Base-by-base conservation (phyloP, 2,888 invertebrate species). In the Drosophila nr. fundita region DNA sequence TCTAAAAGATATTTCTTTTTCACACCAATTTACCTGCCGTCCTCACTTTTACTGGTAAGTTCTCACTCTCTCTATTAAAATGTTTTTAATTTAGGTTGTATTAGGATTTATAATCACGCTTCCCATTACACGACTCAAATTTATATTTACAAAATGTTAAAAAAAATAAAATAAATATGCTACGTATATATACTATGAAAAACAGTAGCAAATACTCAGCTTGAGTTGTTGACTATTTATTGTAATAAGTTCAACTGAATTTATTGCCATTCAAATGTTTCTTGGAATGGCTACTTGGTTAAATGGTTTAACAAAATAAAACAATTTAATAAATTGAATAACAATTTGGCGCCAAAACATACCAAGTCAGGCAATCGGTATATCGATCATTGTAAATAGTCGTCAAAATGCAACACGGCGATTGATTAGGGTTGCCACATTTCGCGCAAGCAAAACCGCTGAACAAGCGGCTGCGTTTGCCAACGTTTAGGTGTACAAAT, bases 401-500 rank as follows among this genome's bases (percentile, higher is more conserved):
- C 24, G 4, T 0, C 2, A 4, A 40, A 70, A 65, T 72, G 21
- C 80, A 76, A 58, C 67, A 11, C 40, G 1, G 62, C 45, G 24
- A 34, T 0, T n/a, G 50, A 53, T 58, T 53, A 77, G 77, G 60
- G 77, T 57, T 79, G 69, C 48, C 72, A 34, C 24, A 29, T 18
- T 53, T 32, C 6, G 36, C 34, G 11, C 11, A 29, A 5, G 15
- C 57, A 63, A 58, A 61, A 65, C 64, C 69, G 73, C 69, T 69
- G 69, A 69, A 10, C 63, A 77, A 80, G 78, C 79, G 71, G 82
- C 82, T 73, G 68, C 80, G 64, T 81, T 80, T 81, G 80, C 78
- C 82, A 78, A 80, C 80, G 80, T 80, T 82, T 87, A 79, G 83
- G 68, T 63, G 61, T 50, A 67, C 15, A 77, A 76, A 82, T 87